A percentile compares a stretch with the other conserved stretches of the same genome.
Conservation (phyloP, 2,113 vertebrate species). For the Anolis sagrei region DNA sequence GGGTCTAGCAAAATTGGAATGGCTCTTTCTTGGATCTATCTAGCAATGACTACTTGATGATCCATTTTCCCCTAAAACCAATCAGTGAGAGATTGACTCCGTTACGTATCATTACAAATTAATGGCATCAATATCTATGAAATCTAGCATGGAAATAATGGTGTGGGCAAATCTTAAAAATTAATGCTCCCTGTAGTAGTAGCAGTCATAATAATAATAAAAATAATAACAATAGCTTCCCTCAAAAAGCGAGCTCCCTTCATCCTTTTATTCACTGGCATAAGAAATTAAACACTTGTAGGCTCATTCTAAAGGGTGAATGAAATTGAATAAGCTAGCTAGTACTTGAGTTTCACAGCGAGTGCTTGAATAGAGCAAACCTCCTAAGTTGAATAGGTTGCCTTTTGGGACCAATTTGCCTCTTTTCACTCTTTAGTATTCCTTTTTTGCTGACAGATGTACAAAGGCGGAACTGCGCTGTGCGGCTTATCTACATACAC, state of each 20-base stretch:
- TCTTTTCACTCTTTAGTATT: conserved; percentile 98
- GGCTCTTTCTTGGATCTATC: not conserved
- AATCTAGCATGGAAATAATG: conserved; percentile 84
- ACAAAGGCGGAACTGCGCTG: conserved; percentile 99
- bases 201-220: not conserved
- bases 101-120: conserved; percentile 50
- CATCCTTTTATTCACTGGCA: conserved; percentile 83
- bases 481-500: conserved; percentile 96
- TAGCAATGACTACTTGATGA: fast-evolving
- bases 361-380: conserved; percentile 99
- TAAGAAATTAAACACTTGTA: conserved; percentile 99
- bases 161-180: conserved; percentile 85
- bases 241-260: conserved; percentile 73
- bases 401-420: conserved; percentile 99
- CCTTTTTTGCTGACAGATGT: conserved; percentile 99
- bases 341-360: conserved; percentile 98
- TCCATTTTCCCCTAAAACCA: conserved; percentile 5
- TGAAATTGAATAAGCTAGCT: conserved; percentile 99
- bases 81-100: not conserved
- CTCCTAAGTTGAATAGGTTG: conserved; percentile 98
- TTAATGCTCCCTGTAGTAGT: conserved; percentile 80
- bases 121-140: conserved; percentile 31
- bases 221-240: not conserved
- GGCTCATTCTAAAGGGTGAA: conserved; percentile 97
- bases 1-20: not conserved